Evolutionary conservation across 2,888 invertebrate genomes (phyloP).

Genomic region (Cosmia pyralina): DNA sequence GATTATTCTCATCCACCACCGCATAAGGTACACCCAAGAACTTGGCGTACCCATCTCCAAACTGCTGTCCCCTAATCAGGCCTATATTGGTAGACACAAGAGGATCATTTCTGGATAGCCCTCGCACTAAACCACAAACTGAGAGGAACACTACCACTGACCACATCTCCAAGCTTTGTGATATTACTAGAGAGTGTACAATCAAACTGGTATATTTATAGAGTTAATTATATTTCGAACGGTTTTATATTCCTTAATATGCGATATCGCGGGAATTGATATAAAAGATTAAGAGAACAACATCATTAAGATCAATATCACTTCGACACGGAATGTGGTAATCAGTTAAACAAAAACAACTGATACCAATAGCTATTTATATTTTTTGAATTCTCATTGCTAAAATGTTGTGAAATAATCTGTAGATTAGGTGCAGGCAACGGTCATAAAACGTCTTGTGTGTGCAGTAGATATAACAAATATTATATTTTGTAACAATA

Average conservation of each 20-base stretch:
- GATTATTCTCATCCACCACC: conserved; percentile 40
- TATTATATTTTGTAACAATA: too few species aligned
- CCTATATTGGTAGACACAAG: conserved; percentile 27
- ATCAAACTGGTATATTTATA: not conserved
- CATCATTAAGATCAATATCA: too few species aligned
- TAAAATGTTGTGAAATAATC: too few species aligned
- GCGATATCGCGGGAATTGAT: not conserved
- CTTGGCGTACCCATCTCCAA: conserved; percentile 44
- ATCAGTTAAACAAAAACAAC: too few species aligned
- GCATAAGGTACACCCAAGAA: conserved; percentile 54
- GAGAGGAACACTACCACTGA: conserved; percentile 3
- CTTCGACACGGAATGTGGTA: too few species aligned
- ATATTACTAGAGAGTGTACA: not conserved
- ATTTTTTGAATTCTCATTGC: too few species aligned
- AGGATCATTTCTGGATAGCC: conserved; percentile 25
- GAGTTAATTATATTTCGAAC: not conserved
- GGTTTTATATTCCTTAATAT: not conserved
- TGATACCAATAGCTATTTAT: too few species aligned
- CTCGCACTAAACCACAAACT: conserved; percentile 17
- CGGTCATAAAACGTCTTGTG: too few species aligned
- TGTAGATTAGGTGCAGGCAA: too few species aligned
- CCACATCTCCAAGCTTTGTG: conserved; percentile 14
- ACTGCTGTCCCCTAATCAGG: conserved; percentile 20
- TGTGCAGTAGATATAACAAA: too few species aligned
- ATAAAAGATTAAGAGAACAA: too few species aligned